phyloP scores from a whole-genome alignment of 1,140 invertebrate genomes.

The Bicyclus anynana region DNA sequence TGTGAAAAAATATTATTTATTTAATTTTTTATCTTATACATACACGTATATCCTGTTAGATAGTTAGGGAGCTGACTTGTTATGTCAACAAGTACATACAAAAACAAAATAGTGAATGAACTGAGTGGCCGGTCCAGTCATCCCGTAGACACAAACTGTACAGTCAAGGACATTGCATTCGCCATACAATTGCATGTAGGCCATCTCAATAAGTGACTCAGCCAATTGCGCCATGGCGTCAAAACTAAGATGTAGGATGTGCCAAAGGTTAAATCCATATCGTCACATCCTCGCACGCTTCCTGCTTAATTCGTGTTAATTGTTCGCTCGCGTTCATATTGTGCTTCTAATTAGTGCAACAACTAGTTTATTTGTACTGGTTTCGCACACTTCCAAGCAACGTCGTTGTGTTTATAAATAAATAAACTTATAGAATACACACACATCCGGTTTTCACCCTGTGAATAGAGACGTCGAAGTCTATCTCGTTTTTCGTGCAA shows the following conservation, averaged over 20 bases:
- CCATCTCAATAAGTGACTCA: conserved; percentile 31
- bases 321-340: conserved; percentile 41
- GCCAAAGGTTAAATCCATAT: conserved; percentile 71
- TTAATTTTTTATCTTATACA: too few relatives aligned
- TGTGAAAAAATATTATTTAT: too few relatives aligned
- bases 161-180: conserved; percentile 34
- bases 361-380: background rate
- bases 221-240: conserved; percentile 43
- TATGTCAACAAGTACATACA: too few relatives aligned
- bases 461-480: too few relatives aligned
- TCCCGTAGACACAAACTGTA: background rate
- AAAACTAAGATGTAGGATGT: conserved; percentile 65
- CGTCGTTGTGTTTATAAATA: too few relatives aligned
- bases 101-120: too few relatives aligned
- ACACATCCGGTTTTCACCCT: too few relatives aligned
- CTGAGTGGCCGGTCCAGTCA: background rate
- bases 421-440: too few relatives aligned
- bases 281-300: conserved; percentile 64
- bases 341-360: conserved; percentile 13
- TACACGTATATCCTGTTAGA: too few relatives aligned
- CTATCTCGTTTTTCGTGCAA: too few relatives aligned
- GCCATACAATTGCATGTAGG: conserved; percentile 23
- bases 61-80: too few relatives aligned
- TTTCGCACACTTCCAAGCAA: background rate
- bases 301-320: conserved; percentile 62